Conservation (phyloP, 1,140 invertebrate species). For the Conus ventricosus region DNA sequence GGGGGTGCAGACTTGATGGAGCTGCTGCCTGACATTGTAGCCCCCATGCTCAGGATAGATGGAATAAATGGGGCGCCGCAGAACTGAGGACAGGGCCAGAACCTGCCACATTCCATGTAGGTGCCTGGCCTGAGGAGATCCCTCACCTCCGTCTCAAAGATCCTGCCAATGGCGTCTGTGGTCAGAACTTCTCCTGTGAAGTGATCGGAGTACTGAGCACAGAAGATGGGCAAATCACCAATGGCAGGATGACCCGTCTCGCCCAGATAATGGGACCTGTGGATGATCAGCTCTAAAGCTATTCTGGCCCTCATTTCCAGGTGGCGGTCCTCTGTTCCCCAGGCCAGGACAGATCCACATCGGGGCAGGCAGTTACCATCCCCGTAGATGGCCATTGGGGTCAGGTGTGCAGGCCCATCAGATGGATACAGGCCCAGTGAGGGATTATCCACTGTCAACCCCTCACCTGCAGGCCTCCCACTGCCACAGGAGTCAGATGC, state of each 20-base stretch:
- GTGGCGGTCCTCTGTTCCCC: too few species aligned
- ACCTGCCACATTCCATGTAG: too few species aligned
- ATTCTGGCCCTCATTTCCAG: neutral
- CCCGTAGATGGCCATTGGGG: neutral
- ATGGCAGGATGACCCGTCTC: neutral
- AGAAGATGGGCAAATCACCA: neutral
- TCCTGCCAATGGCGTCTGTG: neutral
- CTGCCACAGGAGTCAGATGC: too few species aligned
- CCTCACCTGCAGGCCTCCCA: neutral
- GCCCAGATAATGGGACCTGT: neutral
- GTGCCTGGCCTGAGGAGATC: too few species aligned
- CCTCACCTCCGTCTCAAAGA: neutral
- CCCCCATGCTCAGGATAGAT: too few species aligned
- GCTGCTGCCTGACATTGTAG: too few species aligned
- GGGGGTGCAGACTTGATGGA: too few species aligned
- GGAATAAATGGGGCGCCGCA: too few species aligned
- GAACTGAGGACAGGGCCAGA: too few species aligned
- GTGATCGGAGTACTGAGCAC: neutral
- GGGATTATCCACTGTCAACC: neutral
- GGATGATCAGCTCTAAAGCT: neutral
- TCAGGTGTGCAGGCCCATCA: neutral
- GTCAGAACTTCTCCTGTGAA: neutral
- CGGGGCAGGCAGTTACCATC: too few species aligned
- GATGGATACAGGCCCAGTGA: neutral
- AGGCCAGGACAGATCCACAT: neutral